Base-by-base conservation (phyloP, 2,113 vertebrate species). In the Anthoscopus minutus region DNA sequence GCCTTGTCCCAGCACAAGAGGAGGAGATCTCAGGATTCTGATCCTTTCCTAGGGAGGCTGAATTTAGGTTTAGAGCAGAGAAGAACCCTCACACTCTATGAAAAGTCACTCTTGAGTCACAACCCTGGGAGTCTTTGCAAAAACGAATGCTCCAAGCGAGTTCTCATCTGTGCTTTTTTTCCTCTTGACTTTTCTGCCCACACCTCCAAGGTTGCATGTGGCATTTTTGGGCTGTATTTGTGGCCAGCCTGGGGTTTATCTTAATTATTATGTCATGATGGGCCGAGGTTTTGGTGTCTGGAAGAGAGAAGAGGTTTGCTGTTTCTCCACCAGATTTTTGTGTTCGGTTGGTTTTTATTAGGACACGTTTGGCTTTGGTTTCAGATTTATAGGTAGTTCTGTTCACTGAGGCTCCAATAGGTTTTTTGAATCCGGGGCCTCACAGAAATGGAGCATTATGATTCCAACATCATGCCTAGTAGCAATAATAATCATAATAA, bases 361-460 rank as follows among this genome's bases (percentile, higher is more conserved):
- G 62, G 83, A 88, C 64, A 42, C 3, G n/a, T 53, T 94, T 79
- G 74, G 71, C 81, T 96, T 96, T 82, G 88, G 91, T 86, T 94
- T 91, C 79, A 37, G 73, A 42, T 94, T 92, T 74, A 82, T 44
- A 62, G 72, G 86, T 54, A 61, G 61, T 27, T 92, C 93, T 95
- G 65, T 45, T 95, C 93, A 56, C 5, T 62, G 81, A 90, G 62
- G 56, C 81, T 95, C 54, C 81, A 89, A 40, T n/a, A 38, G 57
- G 67, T 62, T 84, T 78, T 90, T 86, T 60, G 79, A 93, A 67
- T 85, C 80, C 92, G 15, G 28, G 40, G 44, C 86, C 47, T 57
- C 47, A 3, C 3, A 89, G 92, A 94, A 92, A 85, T 38, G 73
- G 86, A 51, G 84, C 94, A 73, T 91, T 88, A 83, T 78, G 90